Conservation (phyloP, 1,140 invertebrate genomes). For the Probaryconus sp. region DNA sequence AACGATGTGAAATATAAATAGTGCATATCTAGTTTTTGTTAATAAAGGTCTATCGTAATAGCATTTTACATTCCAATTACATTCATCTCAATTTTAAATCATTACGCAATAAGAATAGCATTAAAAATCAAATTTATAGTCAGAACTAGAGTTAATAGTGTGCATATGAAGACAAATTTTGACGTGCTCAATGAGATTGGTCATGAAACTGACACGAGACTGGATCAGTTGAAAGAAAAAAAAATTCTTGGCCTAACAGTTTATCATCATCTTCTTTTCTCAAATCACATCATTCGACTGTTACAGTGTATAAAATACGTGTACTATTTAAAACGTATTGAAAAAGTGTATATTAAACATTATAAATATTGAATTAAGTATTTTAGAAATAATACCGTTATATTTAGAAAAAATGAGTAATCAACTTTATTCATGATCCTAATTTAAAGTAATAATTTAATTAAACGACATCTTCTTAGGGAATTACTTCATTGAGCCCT, state of each 20-base stretch:
- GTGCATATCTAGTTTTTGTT: not conserved
- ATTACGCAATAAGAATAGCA: not conserved
- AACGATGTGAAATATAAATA: not conserved
- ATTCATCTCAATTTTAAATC: slow-evolving; percentile 9
- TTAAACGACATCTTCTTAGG: slow-evolving; percentile 57
- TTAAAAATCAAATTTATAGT: slow-evolving; percentile 10
- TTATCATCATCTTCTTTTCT: slow-evolving; percentile 16
- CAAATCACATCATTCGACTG: slow-evolving; percentile 7
- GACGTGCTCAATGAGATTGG: not conserved
- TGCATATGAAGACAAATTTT: not conserved
- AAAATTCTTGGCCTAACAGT: slow-evolving; percentile 28
- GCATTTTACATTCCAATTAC: slow-evolving; percentile 8
- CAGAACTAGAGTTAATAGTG: not conserved
- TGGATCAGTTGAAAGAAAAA: slow-evolving; percentile 1
- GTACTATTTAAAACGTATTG: slow-evolving; percentile 22
- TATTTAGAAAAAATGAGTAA: slow-evolving; percentile 14
- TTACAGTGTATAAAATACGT: slow-evolving; percentile 21
- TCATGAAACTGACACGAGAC: not conserved
- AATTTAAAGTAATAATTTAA: slow-evolving; percentile 12
- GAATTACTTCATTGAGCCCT: slow-evolving; percentile 70
- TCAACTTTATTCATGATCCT: slow-evolving; percentile 6
- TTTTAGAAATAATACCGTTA: slow-evolving; percentile 33
- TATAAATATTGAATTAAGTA: slow-evolving; percentile 25
- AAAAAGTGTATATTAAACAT: slow-evolving; percentile 29
- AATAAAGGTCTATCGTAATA: slow-evolving; percentile 16